A percentile compares a stretch with the other conserved stretches of the same genome.
Conservation (phyloP, 2,797 vertebrate genomes). For the Tamandua tetradactyla region DNA sequence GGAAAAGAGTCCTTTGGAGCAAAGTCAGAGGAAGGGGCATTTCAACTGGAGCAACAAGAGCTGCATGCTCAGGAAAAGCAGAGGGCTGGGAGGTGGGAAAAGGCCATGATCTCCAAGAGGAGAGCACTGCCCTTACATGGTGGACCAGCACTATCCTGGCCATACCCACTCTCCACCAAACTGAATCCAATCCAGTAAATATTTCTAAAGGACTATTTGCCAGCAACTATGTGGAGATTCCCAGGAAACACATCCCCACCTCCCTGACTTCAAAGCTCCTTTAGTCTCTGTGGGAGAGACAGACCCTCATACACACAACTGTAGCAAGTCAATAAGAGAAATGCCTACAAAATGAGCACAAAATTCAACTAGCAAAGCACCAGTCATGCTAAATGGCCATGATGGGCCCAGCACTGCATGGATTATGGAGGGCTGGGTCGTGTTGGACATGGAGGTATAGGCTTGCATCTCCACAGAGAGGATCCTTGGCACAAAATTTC, state of each 20-base stretch:
- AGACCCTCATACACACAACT: neutral
- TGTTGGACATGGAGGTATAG: neutral
- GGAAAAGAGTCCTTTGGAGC: neutral
- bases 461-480: neutral
- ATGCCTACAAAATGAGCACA: neutral
- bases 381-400: neutral
- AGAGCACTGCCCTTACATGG: neutral
- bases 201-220: neutral
- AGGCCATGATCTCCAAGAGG: neutral
- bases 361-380: neutral
- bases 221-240: neutral
- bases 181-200: neutral
- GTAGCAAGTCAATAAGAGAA: neutral
- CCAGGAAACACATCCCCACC: neutral
- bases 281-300: neutral
- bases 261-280: neutral
- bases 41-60: neutral
- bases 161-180: neutral
- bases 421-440: neutral
- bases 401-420: no score
- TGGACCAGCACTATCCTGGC: neutral
- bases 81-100: neutral
- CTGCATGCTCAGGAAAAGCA: neutral
- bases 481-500: neutral
- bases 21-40: neutral